Conservation (phyloP, 2,113 vertebrate species). For the Camelus bactrianus region DNA sequence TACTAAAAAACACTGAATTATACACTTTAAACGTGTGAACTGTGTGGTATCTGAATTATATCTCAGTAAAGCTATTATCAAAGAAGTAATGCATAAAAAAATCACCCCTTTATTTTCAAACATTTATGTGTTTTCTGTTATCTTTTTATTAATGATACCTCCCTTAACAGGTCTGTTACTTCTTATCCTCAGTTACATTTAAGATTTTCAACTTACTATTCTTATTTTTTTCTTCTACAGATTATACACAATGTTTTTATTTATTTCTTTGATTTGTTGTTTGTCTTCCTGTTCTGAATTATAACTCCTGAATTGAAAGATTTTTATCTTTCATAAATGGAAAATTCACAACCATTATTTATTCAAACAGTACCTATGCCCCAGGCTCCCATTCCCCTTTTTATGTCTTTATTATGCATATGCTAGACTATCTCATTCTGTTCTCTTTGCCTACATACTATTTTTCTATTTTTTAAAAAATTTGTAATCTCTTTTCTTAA, state of each 20-base stretch:
- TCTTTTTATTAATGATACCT: neutral
- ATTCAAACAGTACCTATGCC: neutral
- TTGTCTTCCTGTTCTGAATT: neutral
- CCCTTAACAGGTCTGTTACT: neutral
- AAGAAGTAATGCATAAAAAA: neutral
- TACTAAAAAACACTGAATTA: neutral
- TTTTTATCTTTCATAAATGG: neutral
- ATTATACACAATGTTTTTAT: neutral
- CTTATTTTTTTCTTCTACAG: neutral
- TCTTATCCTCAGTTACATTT: neutral
- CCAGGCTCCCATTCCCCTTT: neutral
- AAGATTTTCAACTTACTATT: neutral
- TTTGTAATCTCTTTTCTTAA: neutral
- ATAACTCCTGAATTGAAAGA: neutral
- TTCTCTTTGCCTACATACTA: neutral
- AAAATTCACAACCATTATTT: neutral
- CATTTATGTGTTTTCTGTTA: neutral
- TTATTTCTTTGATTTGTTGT: neutral
- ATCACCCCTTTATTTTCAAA: neutral
- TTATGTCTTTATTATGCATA: neutral
- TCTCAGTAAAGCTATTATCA: neutral
- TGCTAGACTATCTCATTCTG: neutral
- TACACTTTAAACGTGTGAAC: neutral
- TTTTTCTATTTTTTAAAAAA: neutral
- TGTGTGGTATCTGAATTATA: neutral